phyloP scores from a whole-genome alignment of 2,888 invertebrate species.

The Drosophila eohydei region DNA sequence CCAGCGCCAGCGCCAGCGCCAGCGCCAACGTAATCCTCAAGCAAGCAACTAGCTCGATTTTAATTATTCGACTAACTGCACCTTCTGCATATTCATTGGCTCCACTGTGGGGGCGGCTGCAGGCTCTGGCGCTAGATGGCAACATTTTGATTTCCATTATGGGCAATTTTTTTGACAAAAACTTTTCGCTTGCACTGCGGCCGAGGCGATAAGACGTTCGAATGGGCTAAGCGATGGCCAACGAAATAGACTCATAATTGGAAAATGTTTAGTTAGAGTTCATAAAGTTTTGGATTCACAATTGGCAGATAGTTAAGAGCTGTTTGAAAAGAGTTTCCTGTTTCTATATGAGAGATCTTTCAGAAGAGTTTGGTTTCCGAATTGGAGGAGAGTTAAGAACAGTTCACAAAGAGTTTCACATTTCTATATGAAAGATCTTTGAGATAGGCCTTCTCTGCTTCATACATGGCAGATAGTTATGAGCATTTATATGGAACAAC shows the following conservation, averaged over 20 bases:
- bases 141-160: conserved; percentile 70
- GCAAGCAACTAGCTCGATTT: conserved; percentile 67
- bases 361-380: too few species aligned
- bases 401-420: not conserved
- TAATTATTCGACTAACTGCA: conserved; percentile 70
- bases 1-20: conserved; percentile 9
- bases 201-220: conserved; percentile 55
- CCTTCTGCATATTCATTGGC: conserved; percentile 54
- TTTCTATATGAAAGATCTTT: not conserved
- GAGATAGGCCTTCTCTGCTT: not conserved
- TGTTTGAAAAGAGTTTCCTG: not conserved
- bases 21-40: conserved; percentile 38
- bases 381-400: not conserved
- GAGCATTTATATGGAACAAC: not conserved
- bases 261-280: not conserved
- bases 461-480: not conserved
- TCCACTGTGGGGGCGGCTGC: not conserved
- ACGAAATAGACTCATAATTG: conserved; percentile 43
- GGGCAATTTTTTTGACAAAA: conserved; percentile 34
- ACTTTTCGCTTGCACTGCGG: conserved; percentile 58
- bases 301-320: not conserved
- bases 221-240: not conserved
- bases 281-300: not conserved
- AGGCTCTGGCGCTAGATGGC: not conserved
- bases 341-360: too few species aligned